These are phyloP conservation scores for Halichoeres trimaculatus DNA, from an alignment of 2,113 vertebrate species.

Conservation along the genomic window DNA sequence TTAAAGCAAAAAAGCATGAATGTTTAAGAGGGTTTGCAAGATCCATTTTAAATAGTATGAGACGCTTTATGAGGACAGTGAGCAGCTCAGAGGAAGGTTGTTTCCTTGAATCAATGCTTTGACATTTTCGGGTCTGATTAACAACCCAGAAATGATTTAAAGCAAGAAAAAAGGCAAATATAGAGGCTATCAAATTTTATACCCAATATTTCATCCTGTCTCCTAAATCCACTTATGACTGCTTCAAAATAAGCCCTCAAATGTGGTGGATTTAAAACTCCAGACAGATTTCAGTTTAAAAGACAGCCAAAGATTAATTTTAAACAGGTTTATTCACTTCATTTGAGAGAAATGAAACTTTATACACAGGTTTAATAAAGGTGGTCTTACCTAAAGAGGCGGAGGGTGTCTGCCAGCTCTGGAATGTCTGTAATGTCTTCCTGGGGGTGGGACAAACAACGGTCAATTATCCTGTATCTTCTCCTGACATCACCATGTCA, in stretches of 20 bases:
- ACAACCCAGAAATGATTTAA: not conserved
- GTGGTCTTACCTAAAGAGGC: conserved; percentile 90
- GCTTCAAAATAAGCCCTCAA: not conserved
- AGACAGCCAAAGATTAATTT: not conserved
- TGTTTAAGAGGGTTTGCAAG: not conserved
- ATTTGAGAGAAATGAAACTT: not conserved
- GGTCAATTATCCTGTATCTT: conserved; percentile 51
- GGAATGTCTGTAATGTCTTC: conserved; percentile 99
- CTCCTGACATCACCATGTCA: conserved; percentile 41
- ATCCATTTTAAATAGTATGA: not conserved
- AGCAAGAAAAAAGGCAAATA: not conserved
- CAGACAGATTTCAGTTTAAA: not conserved
- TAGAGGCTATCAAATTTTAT: not conserved
- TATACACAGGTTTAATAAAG: not conserved
- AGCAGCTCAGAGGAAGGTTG: not conserved
- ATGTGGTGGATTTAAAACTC: not conserved
- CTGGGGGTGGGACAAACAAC: conserved; percentile 81
- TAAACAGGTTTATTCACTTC: not conserved
- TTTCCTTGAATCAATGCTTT: conserved; percentile 12
- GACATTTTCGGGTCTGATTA: not conserved
- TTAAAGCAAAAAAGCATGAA: not conserved
- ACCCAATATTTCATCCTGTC: not conserved
- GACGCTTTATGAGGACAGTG: not conserved
- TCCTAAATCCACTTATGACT: not conserved
- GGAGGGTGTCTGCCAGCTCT: conserved; percentile 92